phyloP scores from a whole-genome alignment of 1,140 invertebrate species.

The Bilobella aurantiaca region DNA sequence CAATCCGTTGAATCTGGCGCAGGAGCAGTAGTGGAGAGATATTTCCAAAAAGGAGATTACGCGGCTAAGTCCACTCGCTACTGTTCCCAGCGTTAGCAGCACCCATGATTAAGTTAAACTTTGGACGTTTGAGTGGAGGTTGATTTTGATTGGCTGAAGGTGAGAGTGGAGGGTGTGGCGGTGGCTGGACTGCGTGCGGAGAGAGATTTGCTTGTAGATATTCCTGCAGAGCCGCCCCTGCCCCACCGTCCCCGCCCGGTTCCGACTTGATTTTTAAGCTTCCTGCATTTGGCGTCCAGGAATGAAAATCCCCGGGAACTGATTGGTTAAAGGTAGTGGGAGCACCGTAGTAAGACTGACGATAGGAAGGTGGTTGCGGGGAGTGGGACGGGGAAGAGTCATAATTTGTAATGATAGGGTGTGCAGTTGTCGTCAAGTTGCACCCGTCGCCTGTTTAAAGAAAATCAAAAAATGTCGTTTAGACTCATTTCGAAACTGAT shows the following conservation, averaged over 20 bases:
- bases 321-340: neutral
- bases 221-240: constrained; percentile 2
- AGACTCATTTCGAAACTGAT: no score
- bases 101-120: constrained; percentile 7
- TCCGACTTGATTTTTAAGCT: constrained; percentile 5
- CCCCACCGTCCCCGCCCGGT: neutral
- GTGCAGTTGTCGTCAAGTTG: neutral
- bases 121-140: constrained; percentile 2
- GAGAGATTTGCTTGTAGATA: neutral
- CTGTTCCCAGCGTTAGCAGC: neutral
- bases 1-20: no score
- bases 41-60: no score
- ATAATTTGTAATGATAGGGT: neutral
- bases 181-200: neutral
- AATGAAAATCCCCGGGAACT: constrained; percentile 2
- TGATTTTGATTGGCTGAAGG: constrained; percentile 4
- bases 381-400: constrained; percentile 4
- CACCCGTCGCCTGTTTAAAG: neutral
- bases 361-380: neutral
- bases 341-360: constrained; percentile 6
- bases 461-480: neutral
- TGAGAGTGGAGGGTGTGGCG: neutral
- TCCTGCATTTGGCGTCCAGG: neutral
- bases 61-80: neutral
- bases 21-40: no score